Conservation (phyloP, 92 coral and sea anemone species). For the Bergia puertoricense region DNA sequence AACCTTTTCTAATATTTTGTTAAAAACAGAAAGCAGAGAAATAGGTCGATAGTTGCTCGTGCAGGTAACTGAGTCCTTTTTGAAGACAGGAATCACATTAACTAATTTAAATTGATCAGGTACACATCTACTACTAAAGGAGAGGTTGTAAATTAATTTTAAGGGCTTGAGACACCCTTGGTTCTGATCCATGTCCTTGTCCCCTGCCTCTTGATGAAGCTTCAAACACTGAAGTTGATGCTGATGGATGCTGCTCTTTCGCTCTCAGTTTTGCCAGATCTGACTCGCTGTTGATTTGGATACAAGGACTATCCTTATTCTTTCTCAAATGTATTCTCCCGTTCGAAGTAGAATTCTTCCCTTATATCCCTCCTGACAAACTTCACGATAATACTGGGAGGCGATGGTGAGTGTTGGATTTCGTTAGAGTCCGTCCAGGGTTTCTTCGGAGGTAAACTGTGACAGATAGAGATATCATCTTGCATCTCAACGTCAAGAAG, state of each 20-base stretch:
- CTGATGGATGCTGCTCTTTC: background rate
- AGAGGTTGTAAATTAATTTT: conserved; percentile 34
- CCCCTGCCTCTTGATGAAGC: conserved; percentile 23
- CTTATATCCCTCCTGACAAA: conserved; percentile 27
- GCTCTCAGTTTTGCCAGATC: conserved; percentile 39
- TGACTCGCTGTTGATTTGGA: conserved; percentile 21
- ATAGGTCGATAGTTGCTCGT: conserved; percentile 14
- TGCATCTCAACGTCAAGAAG: no score
- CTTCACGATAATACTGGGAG: conserved; percentile 45
- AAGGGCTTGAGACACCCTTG: conserved; percentile 3
- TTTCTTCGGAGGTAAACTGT: background rate
- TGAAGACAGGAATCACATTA: conserved; percentile 35
- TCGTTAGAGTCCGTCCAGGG: conserved; percentile 7
- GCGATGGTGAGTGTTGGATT: conserved; percentile 16
- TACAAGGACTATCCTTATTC: conserved; percentile 29
- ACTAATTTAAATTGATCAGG: conserved; percentile 47
- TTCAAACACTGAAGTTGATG: no score
- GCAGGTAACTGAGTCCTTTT: conserved; percentile 39
- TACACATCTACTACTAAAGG: conserved; percentile 50
- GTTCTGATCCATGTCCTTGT: conserved; percentile 18
- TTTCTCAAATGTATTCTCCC: conserved; percentile 34
- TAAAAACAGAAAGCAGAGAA: conserved; percentile 32
- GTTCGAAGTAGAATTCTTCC: conserved; percentile 30
- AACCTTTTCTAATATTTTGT: background rate
- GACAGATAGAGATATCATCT: background rate